These are phyloP conservation scores for Ctenoplectra terminalis DNA, from an alignment of 1,140 invertebrate species.

Conservation along the genomic window DNA sequence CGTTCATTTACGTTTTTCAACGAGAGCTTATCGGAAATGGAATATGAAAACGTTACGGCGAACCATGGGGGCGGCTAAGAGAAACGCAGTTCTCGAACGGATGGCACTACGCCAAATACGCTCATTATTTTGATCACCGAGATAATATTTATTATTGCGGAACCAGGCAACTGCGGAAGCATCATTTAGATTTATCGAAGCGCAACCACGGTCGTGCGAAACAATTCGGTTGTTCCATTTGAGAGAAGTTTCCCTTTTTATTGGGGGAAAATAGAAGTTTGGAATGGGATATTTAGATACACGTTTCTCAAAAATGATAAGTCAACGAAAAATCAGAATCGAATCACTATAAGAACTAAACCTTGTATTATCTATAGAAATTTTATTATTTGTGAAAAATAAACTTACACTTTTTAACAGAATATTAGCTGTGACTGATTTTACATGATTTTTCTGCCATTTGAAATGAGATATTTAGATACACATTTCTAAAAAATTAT, in stretches of 20 bases:
- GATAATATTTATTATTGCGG: slow-evolving; percentile 23
- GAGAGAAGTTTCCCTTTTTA: not conserved
- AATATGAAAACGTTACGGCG: slow-evolving; percentile 23
- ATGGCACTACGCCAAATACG: slow-evolving; percentile 30
- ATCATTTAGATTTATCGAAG: slow-evolving; percentile 9
- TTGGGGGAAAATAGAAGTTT: too few relatives aligned
- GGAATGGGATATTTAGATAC: too few relatives aligned
- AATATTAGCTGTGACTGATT: too few relatives aligned
- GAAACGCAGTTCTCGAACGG: not conserved
- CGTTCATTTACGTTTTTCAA: slow-evolving; percentile 6
- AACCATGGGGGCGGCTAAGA: not conserved
- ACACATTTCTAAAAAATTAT: too few relatives aligned
- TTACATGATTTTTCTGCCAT: too few relatives aligned
- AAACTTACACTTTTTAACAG: too few relatives aligned
- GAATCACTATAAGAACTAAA: too few relatives aligned
- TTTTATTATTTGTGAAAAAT: too few relatives aligned
- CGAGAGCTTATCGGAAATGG: slow-evolving; percentile 7
- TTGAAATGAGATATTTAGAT: too few relatives aligned
- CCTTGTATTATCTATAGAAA: too few relatives aligned
- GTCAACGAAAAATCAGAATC: too few relatives aligned
- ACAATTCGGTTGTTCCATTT: not conserved
- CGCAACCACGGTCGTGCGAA: not conserved
- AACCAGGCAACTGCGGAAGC: slow-evolving; percentile 1
- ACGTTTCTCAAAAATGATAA: too few relatives aligned
- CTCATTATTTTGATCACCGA: not conserved